Base-by-base conservation (phyloP, 2,797 vertebrate genomes). In the Parotocinclus haroldoi region DNA sequence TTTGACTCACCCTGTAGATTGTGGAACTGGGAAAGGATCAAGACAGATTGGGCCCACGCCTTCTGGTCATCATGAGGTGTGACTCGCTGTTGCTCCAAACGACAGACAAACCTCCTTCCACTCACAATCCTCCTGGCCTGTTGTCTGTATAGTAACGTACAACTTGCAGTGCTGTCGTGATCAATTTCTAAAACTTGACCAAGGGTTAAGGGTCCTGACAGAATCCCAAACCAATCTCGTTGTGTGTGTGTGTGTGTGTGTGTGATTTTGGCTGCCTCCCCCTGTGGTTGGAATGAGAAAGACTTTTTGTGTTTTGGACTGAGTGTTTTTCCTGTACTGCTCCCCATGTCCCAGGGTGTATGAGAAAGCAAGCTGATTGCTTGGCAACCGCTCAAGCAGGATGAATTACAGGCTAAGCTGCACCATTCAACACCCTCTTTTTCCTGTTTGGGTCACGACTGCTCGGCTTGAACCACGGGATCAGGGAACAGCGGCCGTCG, bases 361-460 rank as follows among this genome's bases (percentile, higher is more conserved):
- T 70, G 73, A 63, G 73, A 78, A 76, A 67, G 66, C 49, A 44
- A 67, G 63, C 76, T 71, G 60, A 61, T 72, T 63, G 78, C 59
- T 74, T 82, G 78, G 80, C 81, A 84, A 57, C 73, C 51, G 68
- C 80, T 86, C 83, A 85, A 66, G 56, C 70, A 63, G 76, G 60
- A 83, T 82, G 77, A 86, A 84, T 84, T 81, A 82, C 78, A 49
- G 73, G 58, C 61, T 75, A 54, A 80, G 73, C 73, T 69, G 63
- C 60, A 73, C 72, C 61, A 56, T 75, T 68, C 71, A 59, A 54
- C 36, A 62, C 60, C 46, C 27, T 49, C 39, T 58, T 68, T 63
- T 66, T 62, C 72, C 70, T 67, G 66, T 71, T 60, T 69, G 71
- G 65, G 65, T 52, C 60, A 68, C 51, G 61, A 73, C 53, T 68